A percentile compares a stretch with the other conserved stretches of the same genome.
phyloP scores from a whole-genome alignment of 2,888 invertebrate genomes.

The Hybos culiciformis region DNA sequence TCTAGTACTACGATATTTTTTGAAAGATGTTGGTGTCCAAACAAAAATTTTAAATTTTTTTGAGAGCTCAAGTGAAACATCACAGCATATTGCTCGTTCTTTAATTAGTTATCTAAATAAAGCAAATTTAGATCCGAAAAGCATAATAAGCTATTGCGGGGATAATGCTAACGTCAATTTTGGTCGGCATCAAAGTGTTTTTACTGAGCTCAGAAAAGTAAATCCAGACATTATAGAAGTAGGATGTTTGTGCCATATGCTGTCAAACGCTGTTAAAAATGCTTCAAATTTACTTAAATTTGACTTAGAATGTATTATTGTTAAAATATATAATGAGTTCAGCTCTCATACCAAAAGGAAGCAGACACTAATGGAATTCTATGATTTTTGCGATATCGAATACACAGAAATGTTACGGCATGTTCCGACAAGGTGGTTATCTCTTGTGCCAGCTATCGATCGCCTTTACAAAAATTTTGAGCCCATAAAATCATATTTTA shows the following conservation, averaged over 20 bases:
- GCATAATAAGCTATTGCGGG: slow-evolving; percentile 4
- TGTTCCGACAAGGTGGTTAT: neutral
- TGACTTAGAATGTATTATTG: slow-evolving; percentile 1
- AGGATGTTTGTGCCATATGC: slow-evolving; percentile 2
- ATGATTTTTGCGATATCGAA: slow-evolving; percentile 2
- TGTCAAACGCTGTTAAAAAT: slow-evolving; percentile 1
- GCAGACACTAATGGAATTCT: slow-evolving; percentile 1
- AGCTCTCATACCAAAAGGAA: slow-evolving; percentile 3
- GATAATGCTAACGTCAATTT: slow-evolving; percentile 7
- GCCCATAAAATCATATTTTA: slow-evolving; percentile 3
- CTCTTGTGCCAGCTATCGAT: neutral
- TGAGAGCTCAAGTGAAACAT: neutral
- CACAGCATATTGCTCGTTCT: slow-evolving; percentile 1
- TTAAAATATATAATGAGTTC: slow-evolving; percentile 3
- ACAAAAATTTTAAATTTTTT: slow-evolving; percentile 3
- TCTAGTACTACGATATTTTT: slow-evolving; percentile 2
- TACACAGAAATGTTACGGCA: slow-evolving; percentile 1
- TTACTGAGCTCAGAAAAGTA: neutral
- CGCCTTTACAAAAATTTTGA: slow-evolving; percentile 1
- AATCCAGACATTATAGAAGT: neutral
- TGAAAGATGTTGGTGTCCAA: neutral
- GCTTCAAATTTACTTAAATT: slow-evolving; percentile 1
- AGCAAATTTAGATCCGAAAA: slow-evolving; percentile 2
- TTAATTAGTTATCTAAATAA: slow-evolving; percentile 1
- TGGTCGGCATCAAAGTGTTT: slow-evolving; percentile 2